These are phyloP conservation scores for Drosophila eugracilis DNA, from an alignment of 1,140 invertebrate species.

Conservation along the genomic window DNA sequence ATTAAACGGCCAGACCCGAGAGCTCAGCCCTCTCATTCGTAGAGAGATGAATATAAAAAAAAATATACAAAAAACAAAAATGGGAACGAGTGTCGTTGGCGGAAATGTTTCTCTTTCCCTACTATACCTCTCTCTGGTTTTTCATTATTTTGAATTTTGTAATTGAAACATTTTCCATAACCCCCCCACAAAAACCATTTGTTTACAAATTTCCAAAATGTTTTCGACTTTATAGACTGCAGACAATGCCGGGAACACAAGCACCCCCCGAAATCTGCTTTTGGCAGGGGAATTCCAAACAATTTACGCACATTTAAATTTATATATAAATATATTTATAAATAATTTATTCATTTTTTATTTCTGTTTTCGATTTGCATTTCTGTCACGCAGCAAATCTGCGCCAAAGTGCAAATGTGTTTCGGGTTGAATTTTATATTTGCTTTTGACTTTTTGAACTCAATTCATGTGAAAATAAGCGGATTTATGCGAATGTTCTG, in stretches of 20 bases:
- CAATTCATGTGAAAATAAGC: constrained; percentile 57
- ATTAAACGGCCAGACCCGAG: constrained; percentile 71
- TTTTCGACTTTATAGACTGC: constrained; percentile 29
- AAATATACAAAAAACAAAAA: constrained; percentile 3
- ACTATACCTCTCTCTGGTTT: constrained; percentile 20
- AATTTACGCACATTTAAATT: constrained; percentile 51
- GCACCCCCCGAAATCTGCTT: constrained; percentile 18
- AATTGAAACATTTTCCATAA: constrained; percentile 64
- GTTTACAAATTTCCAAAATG: constrained; percentile 43
- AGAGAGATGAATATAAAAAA: neutral
- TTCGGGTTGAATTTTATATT: constrained; percentile 44
- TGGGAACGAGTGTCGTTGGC: constrained; percentile 6
- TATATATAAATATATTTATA: constrained; percentile 14
- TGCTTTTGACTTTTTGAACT: constrained; percentile 47
- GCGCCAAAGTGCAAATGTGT: constrained; percentile 39
- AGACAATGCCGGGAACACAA: constrained; percentile 13
- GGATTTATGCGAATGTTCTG: constrained; percentile 45
- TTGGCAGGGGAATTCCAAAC: constrained; percentile 32
- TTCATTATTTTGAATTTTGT: constrained; percentile 27
- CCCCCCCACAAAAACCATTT: constrained; percentile 56
- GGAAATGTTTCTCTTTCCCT: constrained; percentile 18
- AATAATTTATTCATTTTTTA: constrained; percentile 36
- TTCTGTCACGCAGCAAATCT: constrained; percentile 55
- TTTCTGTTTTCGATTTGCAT: constrained; percentile 26
- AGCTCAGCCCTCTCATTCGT: constrained; percentile 24